phyloP scores from a whole-genome alignment of 2,113 vertebrate species.

The Toxotes jaculatrix region DNA sequence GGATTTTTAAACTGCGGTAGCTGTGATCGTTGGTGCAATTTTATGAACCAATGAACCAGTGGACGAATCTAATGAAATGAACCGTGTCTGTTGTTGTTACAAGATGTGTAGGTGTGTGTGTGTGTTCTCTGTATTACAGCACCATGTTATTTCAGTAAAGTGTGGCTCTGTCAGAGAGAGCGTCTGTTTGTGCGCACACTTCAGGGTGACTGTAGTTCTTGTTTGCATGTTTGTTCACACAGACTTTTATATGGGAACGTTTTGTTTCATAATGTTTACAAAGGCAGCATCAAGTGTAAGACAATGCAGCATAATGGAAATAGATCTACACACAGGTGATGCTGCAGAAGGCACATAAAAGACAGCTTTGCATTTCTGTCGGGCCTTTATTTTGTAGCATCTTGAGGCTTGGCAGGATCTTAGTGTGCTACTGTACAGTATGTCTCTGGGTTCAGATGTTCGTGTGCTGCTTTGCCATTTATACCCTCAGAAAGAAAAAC shows the following conservation, averaged over 20 bases:
- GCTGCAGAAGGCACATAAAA: background rate
- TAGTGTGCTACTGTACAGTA: background rate
- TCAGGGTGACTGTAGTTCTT: background rate
- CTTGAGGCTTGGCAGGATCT: background rate
- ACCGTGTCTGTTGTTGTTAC: constrained; percentile 25
- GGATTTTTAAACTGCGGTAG: constrained; percentile 26
- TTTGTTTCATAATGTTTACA: background rate
- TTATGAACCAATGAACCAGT: constrained; percentile 36
- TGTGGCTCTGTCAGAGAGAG: background rate
- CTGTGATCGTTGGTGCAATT: constrained; percentile 29
- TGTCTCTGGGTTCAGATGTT: background rate
- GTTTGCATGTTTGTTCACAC: background rate
- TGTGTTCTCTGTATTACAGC: constrained; percentile 3
- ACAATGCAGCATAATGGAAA: background rate
- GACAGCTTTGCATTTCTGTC: background rate
- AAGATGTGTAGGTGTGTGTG: background rate
- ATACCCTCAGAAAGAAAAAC: background rate
- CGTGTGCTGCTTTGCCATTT: background rate
- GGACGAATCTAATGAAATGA: constrained; percentile 29
- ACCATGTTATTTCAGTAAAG: background rate
- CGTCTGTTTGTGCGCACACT: constrained; percentile 10
- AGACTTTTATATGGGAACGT: background rate
- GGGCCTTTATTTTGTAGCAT: background rate
- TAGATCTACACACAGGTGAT: background rate
- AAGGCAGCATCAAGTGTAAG: background rate